Base-by-base conservation (phyloP, 2,888 invertebrate species). In the Pterostichus niger region DNA sequence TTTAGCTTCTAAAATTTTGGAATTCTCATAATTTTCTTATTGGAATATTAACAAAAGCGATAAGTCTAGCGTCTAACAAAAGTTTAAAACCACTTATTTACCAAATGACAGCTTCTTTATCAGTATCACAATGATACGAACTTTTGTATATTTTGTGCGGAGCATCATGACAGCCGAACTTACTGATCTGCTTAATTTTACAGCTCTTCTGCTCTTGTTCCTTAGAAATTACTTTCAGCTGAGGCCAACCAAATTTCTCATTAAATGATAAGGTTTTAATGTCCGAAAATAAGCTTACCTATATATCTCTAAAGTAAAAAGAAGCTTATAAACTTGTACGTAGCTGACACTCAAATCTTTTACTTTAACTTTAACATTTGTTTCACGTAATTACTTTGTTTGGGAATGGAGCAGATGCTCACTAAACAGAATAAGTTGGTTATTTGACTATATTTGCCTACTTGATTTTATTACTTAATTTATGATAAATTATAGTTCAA, bases 181-280 rank as follows among this genome's bases (percentile, higher is more conserved):
- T 54, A 54, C 13, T 54, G 54, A 54, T 54, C 54, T 54, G 79
- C 61, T 79, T 61, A 79, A 46, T 79, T 79, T 64, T 79, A 79
- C 64, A 44, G 40, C 64, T 86, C 86, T 85, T 86, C 86, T 86
- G 85, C 82, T 59, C 59, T 59, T 59, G 3, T 82, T 64, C 75
- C 73, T 64, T 85, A 85, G 86, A 84, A 84, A 84, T 76, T 79
- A 64, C 79, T 79, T 79, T 77, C 77, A 24, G 71, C 71, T 13
- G 85, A 84, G 85, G 85, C 87, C 87, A 88, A 88, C 87, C 88
- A 88, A 88, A 88, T 87, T 88, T 87, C 87, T 88, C 88, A 88
- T 88, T 88, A 88, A 88, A 87, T 88, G 88, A 88, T 88, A 88
- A 88, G 87, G 87, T 87, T 88, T 76, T 88, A 88, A 88, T 88